Conservation (phyloP, 2,888 invertebrate species). For the Therioaphis trifolii region DNA sequence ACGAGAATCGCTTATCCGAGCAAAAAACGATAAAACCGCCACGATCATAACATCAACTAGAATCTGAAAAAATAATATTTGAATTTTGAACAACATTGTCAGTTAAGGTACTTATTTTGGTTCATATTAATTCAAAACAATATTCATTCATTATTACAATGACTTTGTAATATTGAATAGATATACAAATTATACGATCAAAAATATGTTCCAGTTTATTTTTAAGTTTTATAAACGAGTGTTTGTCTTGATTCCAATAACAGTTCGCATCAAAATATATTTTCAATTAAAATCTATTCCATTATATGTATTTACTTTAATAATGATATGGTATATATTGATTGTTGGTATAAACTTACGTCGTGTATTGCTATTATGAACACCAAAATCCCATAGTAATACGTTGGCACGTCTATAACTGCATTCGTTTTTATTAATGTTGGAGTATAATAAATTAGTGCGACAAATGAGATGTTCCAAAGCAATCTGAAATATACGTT, state of each 20-base stretch:
- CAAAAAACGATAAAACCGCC: constrained; percentile 95
- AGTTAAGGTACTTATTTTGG: neutral
- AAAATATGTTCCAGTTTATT: neutral
- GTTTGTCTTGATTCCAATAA: neutral
- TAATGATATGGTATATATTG: neutral
- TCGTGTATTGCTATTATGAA: constrained; percentile 18
- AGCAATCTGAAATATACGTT: constrained; percentile 33
- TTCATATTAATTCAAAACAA: no score
- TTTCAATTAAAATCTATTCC: no score
- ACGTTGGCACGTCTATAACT: neutral
- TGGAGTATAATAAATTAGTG: constrained; percentile 30
- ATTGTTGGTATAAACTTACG: neutral
- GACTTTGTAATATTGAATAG: no score
- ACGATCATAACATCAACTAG: constrained; percentile 91
- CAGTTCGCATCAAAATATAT: no score
- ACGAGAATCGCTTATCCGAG: constrained; percentile 93
- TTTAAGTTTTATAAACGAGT: no score
- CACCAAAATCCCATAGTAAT: constrained; percentile 31
- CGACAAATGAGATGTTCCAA: constrained; percentile 31
- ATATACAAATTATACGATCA: no score
- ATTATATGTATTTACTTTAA: no score
- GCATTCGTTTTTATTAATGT: neutral
- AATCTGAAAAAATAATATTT: constrained; percentile 32
- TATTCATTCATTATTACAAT: no score
- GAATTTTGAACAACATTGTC: neutral